Evolutionary conservation across 2,797 vertebrate genomes (phyloP), one percentile per base, ranked within the genome.

Genomic region (Florisuga fusca): DNA sequence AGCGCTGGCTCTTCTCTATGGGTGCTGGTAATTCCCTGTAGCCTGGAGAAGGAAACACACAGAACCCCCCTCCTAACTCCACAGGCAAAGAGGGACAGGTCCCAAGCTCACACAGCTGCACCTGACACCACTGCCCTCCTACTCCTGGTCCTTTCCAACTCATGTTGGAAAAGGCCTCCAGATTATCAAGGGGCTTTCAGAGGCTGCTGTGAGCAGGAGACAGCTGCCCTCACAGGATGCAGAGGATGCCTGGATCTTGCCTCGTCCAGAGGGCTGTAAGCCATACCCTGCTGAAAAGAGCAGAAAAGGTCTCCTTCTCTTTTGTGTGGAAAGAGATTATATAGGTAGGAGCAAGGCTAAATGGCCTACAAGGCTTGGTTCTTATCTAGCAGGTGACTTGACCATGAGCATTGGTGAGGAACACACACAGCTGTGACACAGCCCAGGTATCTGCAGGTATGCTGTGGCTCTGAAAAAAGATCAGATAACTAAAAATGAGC

Each of bases 21-120:
- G 57, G 72, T 21, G 11, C 1, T 15, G 23, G 27, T 13, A 73
- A 63, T 4, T 7, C 12, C 9, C 23, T 3, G 6, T 15, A 54
- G 45, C 26, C 13, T 66, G 53, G 12, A 36, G n/a, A 45, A 15
- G 16, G 15, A 68, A 48, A n/a, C 7, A n/a, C 21, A 4, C 43
- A 67, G 43, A 21, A 38, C 38, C 6, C 36, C 12, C 2, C 31
- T 46, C 43, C 63, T 9, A 23, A 34, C 18, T 9, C n/a, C 8
- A 6, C 1, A 0, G 48, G 34, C 34, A 48, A 53, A 23, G 6
- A 0, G 3, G 33, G 31, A 12, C 29, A 2, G n/a, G 20, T 38
- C 7, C 21, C 0, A 3, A 84, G 46, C 51, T 57, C 1, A 0
- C 46, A 17, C 14, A 17, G 48, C 25, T 22, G 17, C 13, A 3